phyloP scores from a whole-genome alignment of 2,113 vertebrate genomes.

The Okapia johnstoni region DNA sequence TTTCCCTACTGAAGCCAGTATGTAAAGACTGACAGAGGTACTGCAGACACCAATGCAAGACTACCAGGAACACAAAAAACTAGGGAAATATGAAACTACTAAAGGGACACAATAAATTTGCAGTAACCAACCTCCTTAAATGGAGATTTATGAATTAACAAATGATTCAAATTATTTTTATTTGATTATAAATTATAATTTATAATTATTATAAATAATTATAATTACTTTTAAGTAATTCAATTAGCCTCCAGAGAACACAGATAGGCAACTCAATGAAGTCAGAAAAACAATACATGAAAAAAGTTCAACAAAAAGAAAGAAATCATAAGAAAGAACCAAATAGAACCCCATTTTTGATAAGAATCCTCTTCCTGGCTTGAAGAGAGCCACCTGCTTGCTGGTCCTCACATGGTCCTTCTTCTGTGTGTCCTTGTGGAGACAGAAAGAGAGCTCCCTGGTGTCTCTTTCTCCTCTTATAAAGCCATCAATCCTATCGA shows the following conservation, averaged over 20 bases:
- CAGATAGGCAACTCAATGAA: neutral
- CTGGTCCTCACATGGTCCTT: neutral
- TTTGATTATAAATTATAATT: too few species aligned
- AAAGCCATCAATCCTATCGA: neutral
- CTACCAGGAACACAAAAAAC: neutral
- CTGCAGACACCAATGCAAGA: neutral
- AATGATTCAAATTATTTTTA: neutral
- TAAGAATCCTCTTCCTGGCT: neutral
- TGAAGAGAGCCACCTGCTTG: neutral
- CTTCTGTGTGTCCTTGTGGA: neutral
- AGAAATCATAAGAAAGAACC: neutral
- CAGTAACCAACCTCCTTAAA: neutral
- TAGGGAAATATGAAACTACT: neutral
- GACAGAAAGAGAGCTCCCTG: neutral
- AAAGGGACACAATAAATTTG: neutral
- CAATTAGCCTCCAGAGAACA: neutral
- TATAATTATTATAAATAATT: too few species aligned
- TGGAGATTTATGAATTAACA: neutral
- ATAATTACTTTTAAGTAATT: neutral
- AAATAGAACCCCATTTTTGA: neutral
- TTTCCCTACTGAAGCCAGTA: neutral
- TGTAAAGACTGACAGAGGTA: neutral
- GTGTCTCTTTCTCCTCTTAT: neutral
- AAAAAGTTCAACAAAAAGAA: neutral
- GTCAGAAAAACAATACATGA: neutral